Conservation (phyloP, 2,113 vertebrate genomes). For the Campylomormyrus tamandua region DNA sequence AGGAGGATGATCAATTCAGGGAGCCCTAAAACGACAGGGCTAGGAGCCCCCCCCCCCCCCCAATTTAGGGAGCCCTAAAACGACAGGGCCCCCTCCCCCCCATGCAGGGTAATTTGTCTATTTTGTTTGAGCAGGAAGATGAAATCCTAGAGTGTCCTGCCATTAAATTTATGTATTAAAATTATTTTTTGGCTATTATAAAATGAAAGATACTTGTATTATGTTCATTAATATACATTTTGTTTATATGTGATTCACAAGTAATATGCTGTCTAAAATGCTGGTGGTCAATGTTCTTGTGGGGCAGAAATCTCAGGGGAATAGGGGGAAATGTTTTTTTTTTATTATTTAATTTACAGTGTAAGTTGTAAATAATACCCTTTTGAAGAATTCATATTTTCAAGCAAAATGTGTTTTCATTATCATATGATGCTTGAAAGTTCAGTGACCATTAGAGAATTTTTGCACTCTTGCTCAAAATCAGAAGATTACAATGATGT, state of each 20-base stretch:
- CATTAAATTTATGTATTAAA: background rate
- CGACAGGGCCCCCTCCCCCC: too few species aligned
- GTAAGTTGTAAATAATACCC: background rate
- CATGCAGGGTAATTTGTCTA: background rate
- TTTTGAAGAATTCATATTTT: background rate
- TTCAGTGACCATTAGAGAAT: background rate
- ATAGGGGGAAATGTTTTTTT: background rate
- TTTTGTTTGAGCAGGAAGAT: background rate
- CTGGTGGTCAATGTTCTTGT: background rate
- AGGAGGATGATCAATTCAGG: background rate
- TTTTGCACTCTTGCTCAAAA: background rate
- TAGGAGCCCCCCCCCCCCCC: background rate
- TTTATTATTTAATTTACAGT: background rate
- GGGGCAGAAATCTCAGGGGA: background rate
- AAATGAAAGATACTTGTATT: background rate
- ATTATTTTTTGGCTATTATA: background rate
- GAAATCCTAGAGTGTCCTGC: background rate
- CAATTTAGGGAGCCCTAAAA: background rate
- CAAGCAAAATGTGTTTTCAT: background rate
- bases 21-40: background rate
- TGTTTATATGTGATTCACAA: background rate
- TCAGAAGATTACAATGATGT: background rate
- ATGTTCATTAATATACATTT: background rate
- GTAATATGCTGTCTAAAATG: background rate
- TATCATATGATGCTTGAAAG: background rate